phyloP scores from a whole-genome alignment of 2,888 invertebrate species.

The Lasioglossum leucozonium region DNA sequence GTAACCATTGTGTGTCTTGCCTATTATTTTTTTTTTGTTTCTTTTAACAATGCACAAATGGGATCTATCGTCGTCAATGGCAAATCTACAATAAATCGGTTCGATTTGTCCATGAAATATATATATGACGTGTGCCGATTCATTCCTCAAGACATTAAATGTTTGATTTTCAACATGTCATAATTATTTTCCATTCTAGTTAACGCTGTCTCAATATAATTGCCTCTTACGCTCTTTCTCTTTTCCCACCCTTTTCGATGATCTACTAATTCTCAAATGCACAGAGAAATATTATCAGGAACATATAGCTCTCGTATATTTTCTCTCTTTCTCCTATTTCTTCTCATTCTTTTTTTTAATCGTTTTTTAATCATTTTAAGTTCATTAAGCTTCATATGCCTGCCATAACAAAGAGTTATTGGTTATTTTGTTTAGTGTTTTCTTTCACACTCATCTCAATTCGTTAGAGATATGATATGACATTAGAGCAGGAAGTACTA shows the following conservation, averaged over 20 bases:
- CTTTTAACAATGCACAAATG: conserved; percentile 80
- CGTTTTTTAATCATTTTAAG: conserved; percentile 2
- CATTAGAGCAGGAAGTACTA: conserved; percentile 74
- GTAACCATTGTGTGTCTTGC: conserved; percentile 83
- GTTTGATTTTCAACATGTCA: conserved; percentile 77
- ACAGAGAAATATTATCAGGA: conserved; percentile 74
- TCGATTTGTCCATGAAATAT: conserved; percentile 63
- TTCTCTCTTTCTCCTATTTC: neutral
- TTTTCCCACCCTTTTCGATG: neutral
- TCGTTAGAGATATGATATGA: conserved; percentile 74
- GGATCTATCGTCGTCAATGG: conserved; percentile 70
- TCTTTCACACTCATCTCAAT: conserved; percentile 38
- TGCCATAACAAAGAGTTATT: conserved; percentile 69
- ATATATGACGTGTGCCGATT: conserved; percentile 51
- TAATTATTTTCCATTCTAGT: conserved; percentile 65
- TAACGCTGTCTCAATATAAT: conserved; percentile 62
- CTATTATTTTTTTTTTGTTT: conserved; percentile 65
- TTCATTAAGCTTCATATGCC: conserved; percentile 70
- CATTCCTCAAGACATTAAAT: conserved; percentile 70
- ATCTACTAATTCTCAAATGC: conserved; percentile 72
- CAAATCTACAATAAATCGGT: conserved; percentile 69
- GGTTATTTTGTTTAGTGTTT: conserved; percentile 24
- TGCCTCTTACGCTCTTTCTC: neutral
- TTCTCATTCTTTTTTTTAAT: neutral
- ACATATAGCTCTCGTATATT: conserved; percentile 71